phyloP scores from a whole-genome alignment of 2,888 invertebrate species.

The Lasioglossum malachurum region DNA sequence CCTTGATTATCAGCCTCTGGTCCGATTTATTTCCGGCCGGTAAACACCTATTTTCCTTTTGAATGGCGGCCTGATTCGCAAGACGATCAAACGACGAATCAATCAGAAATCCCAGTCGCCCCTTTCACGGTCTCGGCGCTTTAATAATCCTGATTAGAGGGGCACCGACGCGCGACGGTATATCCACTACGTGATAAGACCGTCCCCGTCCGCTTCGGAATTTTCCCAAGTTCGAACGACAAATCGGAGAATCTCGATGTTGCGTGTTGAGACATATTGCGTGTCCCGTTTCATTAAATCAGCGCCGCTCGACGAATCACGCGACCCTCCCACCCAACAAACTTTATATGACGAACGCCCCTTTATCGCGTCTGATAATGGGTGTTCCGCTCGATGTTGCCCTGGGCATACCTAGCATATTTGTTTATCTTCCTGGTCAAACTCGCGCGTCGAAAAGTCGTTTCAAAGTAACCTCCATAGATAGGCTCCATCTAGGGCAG shows the following conservation, averaged over 20 bases:
- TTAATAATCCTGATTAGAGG: constrained; percentile 64
- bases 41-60: constrained; percentile 21
- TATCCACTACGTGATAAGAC: constrained; percentile 27
- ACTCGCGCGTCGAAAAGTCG: not conserved
- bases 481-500: too few relatives aligned
- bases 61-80: constrained; percentile 52
- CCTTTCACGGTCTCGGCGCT: constrained; percentile 29
- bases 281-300: constrained; percentile 6
- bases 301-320: not conserved
- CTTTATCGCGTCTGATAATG: not conserved
- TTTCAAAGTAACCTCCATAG: not conserved
- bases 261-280: constrained; percentile 10
- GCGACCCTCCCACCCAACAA: not conserved
- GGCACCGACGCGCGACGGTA: not conserved
- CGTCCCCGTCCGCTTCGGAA: constrained; percentile 6
- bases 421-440: not conserved
- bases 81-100: constrained; percentile 35
- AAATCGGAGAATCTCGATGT: constrained; percentile 30
- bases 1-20: constrained; percentile 34
- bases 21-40: constrained; percentile 33
- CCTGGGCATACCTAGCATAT: not conserved
- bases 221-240: constrained; percentile 29
- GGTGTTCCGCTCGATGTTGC: not conserved
- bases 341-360: not conserved
- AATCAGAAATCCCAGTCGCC: constrained; percentile 27